Conservation (phyloP, 2,888 invertebrate genomes). For the Chirona hameri region DNA sequence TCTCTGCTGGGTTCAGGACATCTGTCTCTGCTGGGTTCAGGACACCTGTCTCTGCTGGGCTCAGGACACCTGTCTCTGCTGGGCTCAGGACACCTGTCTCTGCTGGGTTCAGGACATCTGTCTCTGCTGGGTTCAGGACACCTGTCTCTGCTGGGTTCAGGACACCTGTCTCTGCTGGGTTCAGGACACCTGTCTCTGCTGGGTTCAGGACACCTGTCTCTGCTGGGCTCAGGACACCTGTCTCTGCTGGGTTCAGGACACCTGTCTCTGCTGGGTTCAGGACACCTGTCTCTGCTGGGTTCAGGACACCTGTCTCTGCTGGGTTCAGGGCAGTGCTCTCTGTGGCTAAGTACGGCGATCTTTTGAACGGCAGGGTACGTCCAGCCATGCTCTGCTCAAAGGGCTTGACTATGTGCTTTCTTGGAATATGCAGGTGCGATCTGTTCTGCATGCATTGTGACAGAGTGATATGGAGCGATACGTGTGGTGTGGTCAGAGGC, state of each 20-base stretch:
- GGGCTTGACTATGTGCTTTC: too few species aligned
- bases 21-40: too few species aligned
- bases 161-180: too few species aligned
- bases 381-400: too few species aligned
- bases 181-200: background rate
- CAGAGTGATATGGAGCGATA: too few species aligned
- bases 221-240: background rate
- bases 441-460: too few species aligned
- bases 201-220: background rate
- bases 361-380: too few species aligned
- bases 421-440: too few species aligned
- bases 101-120: background rate
- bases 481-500: too few species aligned
- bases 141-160: background rate
- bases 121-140: too few species aligned
- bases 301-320: background rate
- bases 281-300: background rate
- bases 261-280: too few species aligned
- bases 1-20: background rate
- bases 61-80: background rate
- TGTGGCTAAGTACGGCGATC: too few species aligned
- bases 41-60: background rate
- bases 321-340: background rate
- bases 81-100: background rate
- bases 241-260: background rate